phyloP scores from a whole-genome alignment of 2,797 vertebrate genomes.

The Heliangelus exortis region DNA sequence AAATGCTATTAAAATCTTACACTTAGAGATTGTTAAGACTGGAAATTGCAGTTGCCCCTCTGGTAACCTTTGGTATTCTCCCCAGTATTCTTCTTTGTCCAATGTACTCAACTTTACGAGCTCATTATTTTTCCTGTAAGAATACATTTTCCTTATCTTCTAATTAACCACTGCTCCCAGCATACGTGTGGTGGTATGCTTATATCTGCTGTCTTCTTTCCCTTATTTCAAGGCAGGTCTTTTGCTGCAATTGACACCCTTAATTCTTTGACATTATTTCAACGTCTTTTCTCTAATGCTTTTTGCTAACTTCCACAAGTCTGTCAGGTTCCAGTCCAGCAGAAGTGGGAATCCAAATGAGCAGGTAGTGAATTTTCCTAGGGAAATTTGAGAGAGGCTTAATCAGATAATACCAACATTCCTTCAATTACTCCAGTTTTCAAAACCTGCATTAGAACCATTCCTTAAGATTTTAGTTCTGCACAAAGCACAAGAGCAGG shows the following conservation, averaged over 20 bases:
- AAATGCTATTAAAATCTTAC: conserved; percentile 32
- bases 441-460: not conserved
- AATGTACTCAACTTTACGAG: conserved; percentile 42
- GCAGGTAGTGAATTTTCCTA: not conserved
- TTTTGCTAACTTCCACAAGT: not conserved
- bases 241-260: not conserved
- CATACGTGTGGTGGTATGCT: not conserved
- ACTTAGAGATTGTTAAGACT: not conserved
- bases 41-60: conserved; percentile 29
- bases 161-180: conserved; percentile 57
- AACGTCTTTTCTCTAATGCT: not conserved
- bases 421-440: not conserved
- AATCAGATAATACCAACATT: not conserved
- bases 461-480: not conserved
- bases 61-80: conserved; percentile 46
- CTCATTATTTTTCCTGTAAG: conserved; percentile 64
- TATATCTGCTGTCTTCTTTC: not conserved
- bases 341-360: not conserved
- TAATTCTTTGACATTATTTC: not conserved
- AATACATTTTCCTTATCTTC: conserved; percentile 60
- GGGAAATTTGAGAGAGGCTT: not conserved
- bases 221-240: not conserved
- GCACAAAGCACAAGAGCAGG: not conserved
- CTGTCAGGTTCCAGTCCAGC: not conserved
- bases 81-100: conserved; percentile 14